Base-by-base conservation (phyloP, 2,888 invertebrate species). In the Synergus itoensis region DNA sequence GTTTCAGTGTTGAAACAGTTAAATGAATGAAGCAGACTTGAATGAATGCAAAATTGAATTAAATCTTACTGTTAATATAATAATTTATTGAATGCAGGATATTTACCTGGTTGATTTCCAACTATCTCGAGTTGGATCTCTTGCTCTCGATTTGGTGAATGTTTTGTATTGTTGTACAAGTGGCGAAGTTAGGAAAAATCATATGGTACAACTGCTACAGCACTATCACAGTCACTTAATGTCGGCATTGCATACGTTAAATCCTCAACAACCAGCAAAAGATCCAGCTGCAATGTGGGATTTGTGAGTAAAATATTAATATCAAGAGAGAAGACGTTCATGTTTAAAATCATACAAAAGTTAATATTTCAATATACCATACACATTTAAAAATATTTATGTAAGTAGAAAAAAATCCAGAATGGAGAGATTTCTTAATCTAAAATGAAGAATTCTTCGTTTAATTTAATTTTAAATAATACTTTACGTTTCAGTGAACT, bases 41-140 rank as follows among this genome's bases (percentile, higher is more conserved):
- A 28, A 28, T 28, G 28, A n/a, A 60, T 28, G 43, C 11, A 21
- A 57, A 53, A 63, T 64, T 63, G 16, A 11, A 45, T 36, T 36
- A 2, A 36, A 36, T 36, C 36, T 36, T 36, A 36, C 36, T 21
- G 18, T 12, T 60, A 21, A 41, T 36, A 12, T 36, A 18, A 53
- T 45, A 43, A 60, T 40, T 45, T 63, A 14, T 64, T 67, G 53
- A 5, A 14, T 65, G 86, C 91, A 95, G 95, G 94, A 85, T 76
- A 92, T 95, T 90, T 95, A 94, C 86, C 92, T 96, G 76, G 94
- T 96, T 43, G 96, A 96, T 89, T 96, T 96, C 90, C 96, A 96
- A 91, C 90, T 95, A 78, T 94, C 94, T 28, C 94, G 96, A 18
- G 95, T 96, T 85, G 95, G 95, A 43, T 96, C 96, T 0, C 94